These are phyloP conservation scores for Mastigias papua DNA, from an alignment of 30 jellyfish, hydroid and myxozoan genomes.

Conservation along the genomic window DNA sequence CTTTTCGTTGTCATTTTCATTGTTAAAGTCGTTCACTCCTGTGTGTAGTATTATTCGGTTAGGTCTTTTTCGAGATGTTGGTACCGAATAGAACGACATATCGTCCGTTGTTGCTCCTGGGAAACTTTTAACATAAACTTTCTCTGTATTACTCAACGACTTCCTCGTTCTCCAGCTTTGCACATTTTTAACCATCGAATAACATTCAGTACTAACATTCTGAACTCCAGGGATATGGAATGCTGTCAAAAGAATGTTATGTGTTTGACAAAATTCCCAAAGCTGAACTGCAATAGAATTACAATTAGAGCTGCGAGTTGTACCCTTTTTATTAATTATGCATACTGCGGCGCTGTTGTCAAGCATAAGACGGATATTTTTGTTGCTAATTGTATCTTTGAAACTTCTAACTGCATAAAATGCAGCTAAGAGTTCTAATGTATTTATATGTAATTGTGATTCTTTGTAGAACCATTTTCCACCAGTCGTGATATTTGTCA, in stretches of 20 bases:
- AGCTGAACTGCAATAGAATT: conserved; percentile 12
- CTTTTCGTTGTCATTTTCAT: conserved; percentile 3
- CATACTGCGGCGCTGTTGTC: conserved; percentile 62
- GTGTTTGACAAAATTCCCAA: conserved; percentile 40
- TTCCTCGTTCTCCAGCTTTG: conserved; percentile 6
- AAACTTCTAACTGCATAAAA: conserved; percentile 32
- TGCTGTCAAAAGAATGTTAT: conserved; percentile 53
- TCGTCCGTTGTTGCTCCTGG: conserved; percentile 26
- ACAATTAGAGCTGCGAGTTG: conserved; percentile 28
- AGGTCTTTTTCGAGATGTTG: conserved; percentile 5
- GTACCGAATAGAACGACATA: background rate
- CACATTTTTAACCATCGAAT: background rate
- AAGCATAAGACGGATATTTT: conserved; percentile 20
- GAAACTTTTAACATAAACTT: background rate
- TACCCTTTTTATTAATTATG: conserved; percentile 50
- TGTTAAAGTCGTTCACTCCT: conserved; percentile 13
- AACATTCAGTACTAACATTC: background rate
- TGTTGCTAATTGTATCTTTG: background rate
- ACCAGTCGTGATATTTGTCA: background rate
- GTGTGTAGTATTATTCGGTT: conserved; percentile 12
- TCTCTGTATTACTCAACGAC: background rate
- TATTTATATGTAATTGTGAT: conserved; percentile 34
- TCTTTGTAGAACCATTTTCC: conserved; percentile 37
- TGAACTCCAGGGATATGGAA: conserved; percentile 2
- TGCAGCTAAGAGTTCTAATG: background rate